These are phyloP conservation scores for Apodemia zela DNA, from an alignment of 2,888 invertebrate genomes.

Conservation along the genomic window DNA sequence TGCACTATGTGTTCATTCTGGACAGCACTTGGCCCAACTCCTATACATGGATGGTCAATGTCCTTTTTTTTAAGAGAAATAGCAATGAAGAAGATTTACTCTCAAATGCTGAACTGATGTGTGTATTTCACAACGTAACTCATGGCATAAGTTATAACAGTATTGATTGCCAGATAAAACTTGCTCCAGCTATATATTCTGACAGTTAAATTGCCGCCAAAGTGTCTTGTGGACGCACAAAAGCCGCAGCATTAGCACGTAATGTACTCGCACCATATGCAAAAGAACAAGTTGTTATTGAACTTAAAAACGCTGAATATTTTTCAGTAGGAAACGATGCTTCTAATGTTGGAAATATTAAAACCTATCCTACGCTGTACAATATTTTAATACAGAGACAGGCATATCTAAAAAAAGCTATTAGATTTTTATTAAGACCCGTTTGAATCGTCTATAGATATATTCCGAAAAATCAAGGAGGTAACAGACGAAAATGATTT, in stretches of 20 bases:
- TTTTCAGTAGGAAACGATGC: conserved; percentile 30
- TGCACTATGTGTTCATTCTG: background rate
- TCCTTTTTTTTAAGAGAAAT: background rate
- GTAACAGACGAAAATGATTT: background rate
- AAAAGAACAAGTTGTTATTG: no score
- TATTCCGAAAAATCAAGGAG: background rate
- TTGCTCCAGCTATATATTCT: background rate
- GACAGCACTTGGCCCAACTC: background rate
- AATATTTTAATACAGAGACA: conserved; percentile 26
- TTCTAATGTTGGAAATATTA: conserved; percentile 29
- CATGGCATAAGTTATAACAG: background rate
- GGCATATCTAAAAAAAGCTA: conserved; percentile 21
- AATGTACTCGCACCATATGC: no score
- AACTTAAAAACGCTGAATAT: background rate
- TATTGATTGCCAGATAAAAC: background rate
- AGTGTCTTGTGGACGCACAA: background rate
- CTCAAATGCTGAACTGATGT: background rate
- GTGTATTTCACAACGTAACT: background rate
- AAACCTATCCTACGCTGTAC: conserved; percentile 27
- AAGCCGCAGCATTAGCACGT: no score
- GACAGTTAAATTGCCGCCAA: background rate
- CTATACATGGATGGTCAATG: no score
- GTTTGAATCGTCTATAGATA: conserved; percentile 19
- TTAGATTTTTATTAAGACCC: conserved; percentile 25
- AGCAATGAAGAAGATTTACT: background rate